phyloP scores from a whole-genome alignment of 2,888 invertebrate genomes.

The Oithona nana region DNA sequence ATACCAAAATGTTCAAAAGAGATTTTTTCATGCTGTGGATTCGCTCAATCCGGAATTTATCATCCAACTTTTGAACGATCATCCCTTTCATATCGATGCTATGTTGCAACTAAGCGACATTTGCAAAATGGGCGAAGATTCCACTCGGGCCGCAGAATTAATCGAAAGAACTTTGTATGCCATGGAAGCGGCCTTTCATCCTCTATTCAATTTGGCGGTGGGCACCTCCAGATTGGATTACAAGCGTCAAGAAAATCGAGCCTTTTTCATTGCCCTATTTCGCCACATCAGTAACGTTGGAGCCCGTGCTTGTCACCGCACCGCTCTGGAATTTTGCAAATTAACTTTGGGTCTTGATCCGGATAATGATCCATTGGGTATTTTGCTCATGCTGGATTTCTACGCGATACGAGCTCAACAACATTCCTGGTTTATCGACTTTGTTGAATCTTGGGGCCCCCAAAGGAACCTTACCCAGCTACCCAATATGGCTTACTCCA shows the following conservation, averaged over 20 bases:
- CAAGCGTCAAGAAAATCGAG: constrained; percentile 57
- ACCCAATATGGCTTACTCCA: constrained; percentile 69
- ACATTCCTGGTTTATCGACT: constrained; percentile 44
- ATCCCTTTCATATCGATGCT: constrained; percentile 61
- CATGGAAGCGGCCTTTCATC: constrained; percentile 57
- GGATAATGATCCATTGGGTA: constrained; percentile 52
- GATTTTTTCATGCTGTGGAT: constrained; percentile 56
- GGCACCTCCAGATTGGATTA: constrained; percentile 57
- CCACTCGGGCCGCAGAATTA: constrained; percentile 53
- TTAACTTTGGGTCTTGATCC: constrained; percentile 56
- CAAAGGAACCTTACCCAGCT: constrained; percentile 50
- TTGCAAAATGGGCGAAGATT: constrained; percentile 55
- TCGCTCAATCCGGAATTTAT: constrained; percentile 57
- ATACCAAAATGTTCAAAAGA: constrained; percentile 51
- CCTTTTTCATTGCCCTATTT: constrained; percentile 58
- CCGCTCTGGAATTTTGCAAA: constrained; percentile 71
- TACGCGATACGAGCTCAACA: constrained; percentile 55
- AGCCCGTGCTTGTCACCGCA: constrained; percentile 58
- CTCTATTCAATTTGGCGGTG: constrained; percentile 51
- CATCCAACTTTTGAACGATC: constrained; percentile 42
- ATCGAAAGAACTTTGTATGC: constrained; percentile 57
- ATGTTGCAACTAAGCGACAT: constrained; percentile 60
- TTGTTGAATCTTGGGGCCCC: constrained; percentile 30
- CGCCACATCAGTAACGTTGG: constrained; percentile 58
- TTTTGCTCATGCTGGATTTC: constrained; percentile 55